phyloP scores from a whole-genome alignment of 2,113 vertebrate genomes.

The Puma concolor region DNA sequence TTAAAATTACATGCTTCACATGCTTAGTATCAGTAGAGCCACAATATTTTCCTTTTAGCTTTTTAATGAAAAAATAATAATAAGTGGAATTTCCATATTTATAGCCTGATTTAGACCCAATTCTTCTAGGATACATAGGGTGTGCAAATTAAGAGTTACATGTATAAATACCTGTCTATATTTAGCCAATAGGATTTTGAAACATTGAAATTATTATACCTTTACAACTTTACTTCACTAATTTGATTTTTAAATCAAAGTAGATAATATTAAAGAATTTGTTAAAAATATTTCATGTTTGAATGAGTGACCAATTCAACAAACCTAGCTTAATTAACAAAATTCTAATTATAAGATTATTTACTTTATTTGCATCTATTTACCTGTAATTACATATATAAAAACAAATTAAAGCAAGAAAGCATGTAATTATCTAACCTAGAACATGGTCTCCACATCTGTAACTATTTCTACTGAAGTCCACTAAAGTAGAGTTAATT shows the following conservation, averaged over 20 bases:
- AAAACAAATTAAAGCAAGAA: not conserved
- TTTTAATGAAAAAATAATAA: not conserved
- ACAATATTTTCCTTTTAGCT: not conserved
- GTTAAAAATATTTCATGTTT: not conserved
- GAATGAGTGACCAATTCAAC: not conserved
- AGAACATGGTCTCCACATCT: not conserved
- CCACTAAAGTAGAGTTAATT: not conserved
- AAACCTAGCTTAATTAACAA: not conserved
- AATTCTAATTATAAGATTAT: not conserved
- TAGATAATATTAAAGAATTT: not conserved
- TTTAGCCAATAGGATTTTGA: not conserved
- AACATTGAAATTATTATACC: not conserved
- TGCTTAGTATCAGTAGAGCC: not conserved
- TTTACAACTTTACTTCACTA: not conserved
- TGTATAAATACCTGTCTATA: not conserved
- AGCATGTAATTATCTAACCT: not conserved
- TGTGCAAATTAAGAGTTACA: not conserved
- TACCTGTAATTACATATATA: not conserved
- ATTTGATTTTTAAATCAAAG: not conserved
- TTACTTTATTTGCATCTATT: slow-evolving; percentile 12
- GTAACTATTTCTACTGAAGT: not conserved
- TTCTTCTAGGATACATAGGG: not conserved
- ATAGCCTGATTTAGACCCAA: not conserved
- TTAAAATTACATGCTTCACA: not conserved
- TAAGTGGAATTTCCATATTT: not conserved